A percentile compares a stretch with the other conserved stretches of the same genome.
These are phyloP conservation scores for Pituophis catenifer DNA, from an alignment of 2,113 vertebrate genomes.

Conservation along the genomic window DNA sequence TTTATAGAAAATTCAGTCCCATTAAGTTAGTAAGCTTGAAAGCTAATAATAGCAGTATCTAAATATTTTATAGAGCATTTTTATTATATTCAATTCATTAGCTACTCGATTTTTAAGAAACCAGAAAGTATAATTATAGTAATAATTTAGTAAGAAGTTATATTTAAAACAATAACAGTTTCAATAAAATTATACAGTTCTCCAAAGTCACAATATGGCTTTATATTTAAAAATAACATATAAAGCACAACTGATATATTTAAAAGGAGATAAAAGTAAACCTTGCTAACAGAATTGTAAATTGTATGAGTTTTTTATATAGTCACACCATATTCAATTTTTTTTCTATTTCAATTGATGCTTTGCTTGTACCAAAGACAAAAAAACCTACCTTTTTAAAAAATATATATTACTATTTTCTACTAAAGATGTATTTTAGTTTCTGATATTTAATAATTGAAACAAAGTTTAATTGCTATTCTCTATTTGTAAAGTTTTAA, in stretches of 20 bases:
- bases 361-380: slow-evolving; percentile 61
- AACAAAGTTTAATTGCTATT: slow-evolving; percentile 56
- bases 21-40: not conserved
- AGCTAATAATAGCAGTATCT: not conserved
- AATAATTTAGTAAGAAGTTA: not conserved
- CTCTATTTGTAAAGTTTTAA: slow-evolving; percentile 44
- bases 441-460: slow-evolving; percentile 59
- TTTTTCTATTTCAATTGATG: slow-evolving; percentile 47
- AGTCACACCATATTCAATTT: slow-evolving; percentile 30
- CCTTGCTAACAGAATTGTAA: slow-evolving; percentile 27
- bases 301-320: slow-evolving; percentile 32
- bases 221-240: slow-evolving; percentile 44
- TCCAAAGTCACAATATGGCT: slow-evolving; percentile 3
- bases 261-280: slow-evolving; percentile 33
- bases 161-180: slow-evolving; percentile 43
- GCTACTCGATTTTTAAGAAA: slow-evolving; percentile 23
- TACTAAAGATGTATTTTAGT: slow-evolving; percentile 31
- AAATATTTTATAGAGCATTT: not conserved
- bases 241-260: slow-evolving; percentile 43
- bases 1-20: not conserved
- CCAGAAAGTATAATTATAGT: slow-evolving; percentile 35
- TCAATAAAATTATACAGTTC: slow-evolving; percentile 21
- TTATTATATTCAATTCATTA: not conserved
- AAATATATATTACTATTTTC: not conserved
- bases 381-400: slow-evolving; percentile 24